Evolutionary conservation across 2,888 invertebrate species (phyloP), one percentile per base, ranked within the genome.

Genomic region (Parapristionchus giblindavisi): DNA sequence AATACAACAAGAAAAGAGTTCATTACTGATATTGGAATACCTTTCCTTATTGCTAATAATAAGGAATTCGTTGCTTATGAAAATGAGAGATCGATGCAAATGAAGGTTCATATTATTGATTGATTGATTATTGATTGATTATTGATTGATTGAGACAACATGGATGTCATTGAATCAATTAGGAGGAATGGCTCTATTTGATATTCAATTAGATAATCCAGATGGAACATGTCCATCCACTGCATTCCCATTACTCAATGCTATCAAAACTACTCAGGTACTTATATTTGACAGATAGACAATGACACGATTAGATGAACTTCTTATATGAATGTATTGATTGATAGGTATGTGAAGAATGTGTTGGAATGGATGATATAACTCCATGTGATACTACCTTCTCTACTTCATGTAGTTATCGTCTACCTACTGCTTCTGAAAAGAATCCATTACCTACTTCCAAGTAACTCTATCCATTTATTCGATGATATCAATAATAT

Each of bases 61-160:
- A 60, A 76, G 32, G 75, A 83, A 43, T 81, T 82, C 76, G 74
- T 78, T 34, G 82, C 83, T 27, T 83, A 79, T 51, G 83, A 83
- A 27, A 75, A 84, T 66, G 76, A 52, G 40, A 76, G 79, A 17
- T 76, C 76, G 6, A 76, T 83, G n/a, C 77, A 77, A 61, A 76
- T 83, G 27, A 82, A 82, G 72, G 80, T 79, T 56, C 3, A 65
- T 61, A 14, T n/a, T 61, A 61, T 36, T 8, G 6, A 21, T 27
- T 27, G 38, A 11, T 14, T 4, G 24, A 24, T 1, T 36, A 36
- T 17, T 6, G 32, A 61, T 61, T 40, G 38, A 38, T 24, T 11
- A 38, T 14, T 61, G 61, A n/a, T 24, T 8, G 21, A 4, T 77
- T 14, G 29, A 79, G 80, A 65, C 83, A 4, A 75, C 77, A 27